Evolutionary conservation across 2,888 invertebrate species (phyloP), one percentile per base, ranked within the genome.

Genomic region (Cantharis rufa): DNA sequence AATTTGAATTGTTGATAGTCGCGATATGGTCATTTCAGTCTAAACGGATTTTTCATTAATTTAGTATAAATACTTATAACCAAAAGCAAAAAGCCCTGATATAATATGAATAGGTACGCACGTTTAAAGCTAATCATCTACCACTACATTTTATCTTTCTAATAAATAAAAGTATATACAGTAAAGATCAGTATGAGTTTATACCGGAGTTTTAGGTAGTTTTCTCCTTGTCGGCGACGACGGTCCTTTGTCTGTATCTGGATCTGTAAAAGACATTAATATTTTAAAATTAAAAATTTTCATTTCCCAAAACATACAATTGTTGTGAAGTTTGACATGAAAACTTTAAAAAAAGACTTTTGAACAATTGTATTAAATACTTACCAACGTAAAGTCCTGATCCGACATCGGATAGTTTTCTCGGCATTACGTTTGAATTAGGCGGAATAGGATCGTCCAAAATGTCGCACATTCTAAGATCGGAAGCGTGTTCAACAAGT

Each of bases 151-250:
- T 64, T 66, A 11, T 66, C 48, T 48, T 21, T 18, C 61, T 70
- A 16, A 48, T 21, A 70, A 48, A 48, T 16, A 61, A 18, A 48
- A 71, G 13, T 62, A 24, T 71, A 69, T 48, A 69, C 63, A 74
- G 27, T 32, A 15, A 70, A 74, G 64, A 74, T 32, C 21, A 77
- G 61, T 70, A 77, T 79, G 88, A 90, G 90, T 93, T 95, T 96
- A 95, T 96, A 97, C 96, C 94, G 97, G 97, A 90, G 97, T 97
- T 93, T 96, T 96, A 89, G 97, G 97, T 90, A 97, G 92, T 94
- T 96, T 96, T 92, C 97, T 93, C 91, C 96, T 92, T 83, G 96
- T 95, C 86, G 96, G 96, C 87, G 96, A 96, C 83, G 95, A 93
- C 86, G 95, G 96, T 85, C 94, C 86, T 81, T 96, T 96, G 89